Percentiles rank a stretch among this genome's conserved stretches.
Conservation (phyloP, 2,113 vertebrate species). For the Dolichallabes microphthalmus region DNA sequence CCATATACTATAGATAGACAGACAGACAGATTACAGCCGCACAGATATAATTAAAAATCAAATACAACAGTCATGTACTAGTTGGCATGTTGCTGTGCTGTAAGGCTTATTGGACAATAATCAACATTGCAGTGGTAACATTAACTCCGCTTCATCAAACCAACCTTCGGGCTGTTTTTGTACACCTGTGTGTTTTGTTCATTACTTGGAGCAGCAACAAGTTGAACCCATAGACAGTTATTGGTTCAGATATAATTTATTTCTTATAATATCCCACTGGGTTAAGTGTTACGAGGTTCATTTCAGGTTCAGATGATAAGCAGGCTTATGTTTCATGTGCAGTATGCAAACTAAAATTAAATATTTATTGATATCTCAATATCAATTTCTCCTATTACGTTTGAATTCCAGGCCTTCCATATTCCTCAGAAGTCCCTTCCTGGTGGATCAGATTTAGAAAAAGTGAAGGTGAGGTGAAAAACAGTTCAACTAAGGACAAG, state of each 20-base stretch:
- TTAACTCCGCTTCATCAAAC: background rate
- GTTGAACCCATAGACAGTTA: background rate
- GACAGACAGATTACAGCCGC: no score
- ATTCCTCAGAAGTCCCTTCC: constrained; percentile 81
- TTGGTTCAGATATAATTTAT: background rate
- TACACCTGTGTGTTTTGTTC: background rate
- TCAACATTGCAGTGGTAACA: background rate
- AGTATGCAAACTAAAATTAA: background rate
- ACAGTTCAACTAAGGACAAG: background rate
- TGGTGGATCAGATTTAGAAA: constrained; percentile 72
- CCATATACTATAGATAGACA: no score
- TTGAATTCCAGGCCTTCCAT: constrained; percentile 69
- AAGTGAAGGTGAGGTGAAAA: constrained; percentile 69
- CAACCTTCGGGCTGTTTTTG: background rate
- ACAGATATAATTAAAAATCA: background rate
- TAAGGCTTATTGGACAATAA: background rate
- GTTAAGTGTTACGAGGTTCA: background rate
- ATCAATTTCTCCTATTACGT: background rate
- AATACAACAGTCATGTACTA: background rate
- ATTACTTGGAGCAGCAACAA: background rate
- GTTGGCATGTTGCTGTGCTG: background rate
- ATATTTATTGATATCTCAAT: background rate
- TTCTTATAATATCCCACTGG: no score
- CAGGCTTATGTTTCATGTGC: background rate
- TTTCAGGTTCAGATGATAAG: background rate